Conservation (phyloP, 2,797 vertebrate genomes). For the Chromobotia macracanthus region DNA sequence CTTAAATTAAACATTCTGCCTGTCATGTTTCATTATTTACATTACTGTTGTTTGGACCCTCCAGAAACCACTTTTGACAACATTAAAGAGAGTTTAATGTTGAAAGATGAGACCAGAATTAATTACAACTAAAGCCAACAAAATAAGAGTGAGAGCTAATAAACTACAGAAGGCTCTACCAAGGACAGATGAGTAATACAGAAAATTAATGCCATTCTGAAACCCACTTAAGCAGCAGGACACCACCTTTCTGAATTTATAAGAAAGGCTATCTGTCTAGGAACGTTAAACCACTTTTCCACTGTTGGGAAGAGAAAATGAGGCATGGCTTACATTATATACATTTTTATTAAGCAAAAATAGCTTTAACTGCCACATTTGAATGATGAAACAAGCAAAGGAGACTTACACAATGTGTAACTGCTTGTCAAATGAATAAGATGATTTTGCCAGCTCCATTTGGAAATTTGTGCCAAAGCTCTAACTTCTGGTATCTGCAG, state of each 20-base stretch:
- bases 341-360: background rate
- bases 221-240: too few species aligned
- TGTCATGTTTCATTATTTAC: background rate
- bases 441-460: background rate
- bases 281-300: conserved; percentile 21
- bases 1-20: background rate
- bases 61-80: background rate
- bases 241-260: too few species aligned
- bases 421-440: background rate
- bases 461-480: background rate
- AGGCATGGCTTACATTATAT: background rate
- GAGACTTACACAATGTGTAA: background rate
- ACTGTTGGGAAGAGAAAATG: background rate
- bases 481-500: background rate
- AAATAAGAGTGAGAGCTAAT: too few species aligned
- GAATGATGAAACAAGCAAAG: background rate
- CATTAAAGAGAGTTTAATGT: too few species aligned
- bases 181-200: too few species aligned
- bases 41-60: background rate
- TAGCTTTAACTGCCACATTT: background rate
- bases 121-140: too few species aligned
- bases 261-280: conserved; percentile 56
- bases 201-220: too few species aligned
- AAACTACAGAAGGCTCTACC: too few species aligned
- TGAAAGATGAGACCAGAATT: too few species aligned